A percentile compares a stretch with the other conserved stretches of the same genome.
Conservation (phyloP, 1,140 invertebrate genomes). For the Drosophila fuyamai region DNA sequence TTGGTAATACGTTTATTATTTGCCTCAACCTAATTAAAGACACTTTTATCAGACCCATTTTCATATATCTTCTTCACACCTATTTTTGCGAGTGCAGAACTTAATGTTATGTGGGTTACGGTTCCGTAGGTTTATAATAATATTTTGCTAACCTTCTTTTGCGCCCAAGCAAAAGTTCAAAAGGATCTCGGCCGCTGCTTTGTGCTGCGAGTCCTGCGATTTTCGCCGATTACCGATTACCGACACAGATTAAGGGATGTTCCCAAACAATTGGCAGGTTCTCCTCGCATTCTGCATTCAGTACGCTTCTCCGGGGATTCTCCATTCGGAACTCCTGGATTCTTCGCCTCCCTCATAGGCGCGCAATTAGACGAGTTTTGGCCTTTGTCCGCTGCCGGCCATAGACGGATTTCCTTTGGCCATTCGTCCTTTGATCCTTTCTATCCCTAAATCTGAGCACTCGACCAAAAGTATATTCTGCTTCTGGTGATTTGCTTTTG, state of each 20-base stretch:
- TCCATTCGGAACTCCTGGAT: constrained; percentile 8
- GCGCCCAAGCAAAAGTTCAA: constrained; percentile 76
- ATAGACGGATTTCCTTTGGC: constrained; percentile 65
- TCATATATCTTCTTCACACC: not conserved
- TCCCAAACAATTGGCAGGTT: constrained; percentile 53
- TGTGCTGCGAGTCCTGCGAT: constrained; percentile 41
- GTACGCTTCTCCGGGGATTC: constrained; percentile 1
- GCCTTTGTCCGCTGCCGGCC: constrained; percentile 56
- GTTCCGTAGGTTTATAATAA: constrained; percentile 80
- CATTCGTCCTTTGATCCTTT: constrained; percentile 65
- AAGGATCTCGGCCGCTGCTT: constrained; percentile 78
- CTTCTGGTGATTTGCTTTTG: constrained; percentile 50
- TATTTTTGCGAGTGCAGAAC: constrained; percentile 13
- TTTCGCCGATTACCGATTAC: constrained; percentile 72
- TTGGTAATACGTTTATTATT: too few species aligned
- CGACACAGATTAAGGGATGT: constrained; percentile 84
- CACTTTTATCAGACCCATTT: too few species aligned
- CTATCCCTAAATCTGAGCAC: constrained; percentile 82
- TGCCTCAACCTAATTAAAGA: too few species aligned
- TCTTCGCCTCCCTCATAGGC: constrained; percentile 57
- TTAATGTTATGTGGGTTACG: constrained; percentile 61
- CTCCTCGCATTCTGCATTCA: constrained; percentile 15
- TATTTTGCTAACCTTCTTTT: constrained; percentile 84
- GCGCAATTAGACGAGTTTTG: constrained; percentile 81
- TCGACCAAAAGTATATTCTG: constrained; percentile 56